Base-by-base conservation (phyloP, 2,888 invertebrate species). In the Andrena bicolor region DNA sequence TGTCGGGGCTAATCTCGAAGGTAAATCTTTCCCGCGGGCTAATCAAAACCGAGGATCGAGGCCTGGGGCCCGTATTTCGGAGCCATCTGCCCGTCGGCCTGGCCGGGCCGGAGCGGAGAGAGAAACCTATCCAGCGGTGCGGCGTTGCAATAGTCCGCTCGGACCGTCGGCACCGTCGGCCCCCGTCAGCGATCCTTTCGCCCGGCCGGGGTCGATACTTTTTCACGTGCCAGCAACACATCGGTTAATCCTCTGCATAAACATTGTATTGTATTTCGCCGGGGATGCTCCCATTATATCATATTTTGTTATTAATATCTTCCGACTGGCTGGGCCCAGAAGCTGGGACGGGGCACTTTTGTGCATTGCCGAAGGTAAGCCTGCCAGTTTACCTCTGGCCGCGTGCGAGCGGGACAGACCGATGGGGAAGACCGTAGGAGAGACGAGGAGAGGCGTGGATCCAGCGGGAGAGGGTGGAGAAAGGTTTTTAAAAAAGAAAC, bases 281-380 rank as follows among this genome's bases (percentile, higher is more conserved):
- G 89, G 90, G 92, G 93, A 92, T 92, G 92, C 92, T 91, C 88
- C 93, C 89, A 93, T 93, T 93, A 93, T 93, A 93, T 93, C 92
- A 93, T 93, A 93, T 93, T 93, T 94, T 92, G 93, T 93, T 93
- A 94, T 94, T 94, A 94, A 94, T 94, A 93, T 93, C 93, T 93
- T 94, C 92, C 90, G 93, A 94, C 93, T 94, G 93, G 90, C 85
- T 93, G 93, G 86, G 86, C 87, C 82, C 86, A 86, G 90, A 86
- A 89, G 92, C 92, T 88, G 91, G 90, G 90, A 78, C 78, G 84
- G 91, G 89, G 87, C 90, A 92, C 92, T 92, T 92, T 92, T 93
- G 92, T 93, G 83, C 86, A 83, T 79, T 72, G 86, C 81, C 82
- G 82, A 83, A 82, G 85, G 83, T 85, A 80, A 82, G 69, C 75